These are phyloP conservation scores for Manis javanica DNA, from an alignment of 2,797 vertebrate species.

Conservation along the genomic window DNA sequence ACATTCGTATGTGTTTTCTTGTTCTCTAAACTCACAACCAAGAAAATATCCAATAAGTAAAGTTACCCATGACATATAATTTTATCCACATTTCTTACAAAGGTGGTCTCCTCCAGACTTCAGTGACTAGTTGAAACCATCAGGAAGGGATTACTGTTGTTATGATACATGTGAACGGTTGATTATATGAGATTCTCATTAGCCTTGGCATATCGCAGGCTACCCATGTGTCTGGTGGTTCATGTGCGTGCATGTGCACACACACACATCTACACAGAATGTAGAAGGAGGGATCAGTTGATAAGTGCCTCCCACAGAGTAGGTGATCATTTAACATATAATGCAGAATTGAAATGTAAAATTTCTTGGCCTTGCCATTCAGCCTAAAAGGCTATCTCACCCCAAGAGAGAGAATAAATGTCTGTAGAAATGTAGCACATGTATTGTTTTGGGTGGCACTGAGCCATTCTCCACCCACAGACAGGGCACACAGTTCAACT, in stretches of 20 bases:
- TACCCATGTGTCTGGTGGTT: constrained; percentile 49
- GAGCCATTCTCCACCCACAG: not conserved
- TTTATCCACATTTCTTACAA: constrained; percentile 74
- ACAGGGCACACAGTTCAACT: not conserved
- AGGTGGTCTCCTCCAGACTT: constrained; percentile 69
- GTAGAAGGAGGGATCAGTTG: not conserved
- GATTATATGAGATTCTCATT: constrained; percentile 67
- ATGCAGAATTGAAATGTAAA: not conserved
- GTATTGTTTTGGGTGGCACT: not conserved
- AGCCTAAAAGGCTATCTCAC: not conserved
- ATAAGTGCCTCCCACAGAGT: not conserved
- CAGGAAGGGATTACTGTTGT: constrained; percentile 71
- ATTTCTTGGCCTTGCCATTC: not conserved
- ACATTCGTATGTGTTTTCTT: constrained; percentile 50
- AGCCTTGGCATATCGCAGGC: constrained; percentile 53
- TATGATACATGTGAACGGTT: constrained; percentile 70
- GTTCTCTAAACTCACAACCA: constrained; percentile 53
- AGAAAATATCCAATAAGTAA: constrained; percentile 74
- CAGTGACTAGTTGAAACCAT: constrained; percentile 44
- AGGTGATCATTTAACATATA: not conserved
- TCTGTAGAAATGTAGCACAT: not conserved
- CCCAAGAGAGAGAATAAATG: not conserved
- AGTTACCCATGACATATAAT: constrained; percentile 66
- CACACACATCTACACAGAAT: not conserved
- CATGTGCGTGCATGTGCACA: not conserved